Percentiles rank a stretch among this genome's conserved stretches.
Evolutionary conservation across 2,888 invertebrate genomes (phyloP).

Genomic region (Agrotis puta): DNA sequence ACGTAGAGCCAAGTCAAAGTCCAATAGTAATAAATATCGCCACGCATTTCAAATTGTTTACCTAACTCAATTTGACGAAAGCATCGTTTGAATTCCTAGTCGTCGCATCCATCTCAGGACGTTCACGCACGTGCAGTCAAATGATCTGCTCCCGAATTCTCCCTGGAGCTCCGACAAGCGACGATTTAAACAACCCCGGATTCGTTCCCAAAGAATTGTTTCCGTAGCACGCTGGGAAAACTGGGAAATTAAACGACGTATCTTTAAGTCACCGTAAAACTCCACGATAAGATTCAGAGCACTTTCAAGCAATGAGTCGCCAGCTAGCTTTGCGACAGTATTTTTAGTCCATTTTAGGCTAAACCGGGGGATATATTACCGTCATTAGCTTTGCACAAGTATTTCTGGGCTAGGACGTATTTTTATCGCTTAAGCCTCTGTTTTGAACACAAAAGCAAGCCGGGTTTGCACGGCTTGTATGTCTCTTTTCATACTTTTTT

Average conservation of each 20-base stretch:
- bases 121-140: constrained; percentile 62
- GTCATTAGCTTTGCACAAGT: constrained; percentile 59
- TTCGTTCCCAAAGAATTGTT: constrained; percentile 59
- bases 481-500: constrained; percentile 64
- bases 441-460: constrained; percentile 54
- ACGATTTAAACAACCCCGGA: constrained; percentile 52
- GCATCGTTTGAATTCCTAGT: constrained; percentile 48
- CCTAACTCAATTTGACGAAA: constrained; percentile 38
- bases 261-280: constrained; percentile 61
- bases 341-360: constrained; percentile 59
- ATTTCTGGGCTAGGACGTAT: constrained; percentile 43
- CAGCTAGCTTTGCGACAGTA: constrained; percentile 49
- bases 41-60: constrained; percentile 36
- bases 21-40: constrained; percentile 32
- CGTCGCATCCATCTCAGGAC: constrained; percentile 49
- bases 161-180: constrained; percentile 35
- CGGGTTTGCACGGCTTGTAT: constrained; percentile 44
- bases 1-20: background rate
- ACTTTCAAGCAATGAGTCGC: constrained; percentile 56
- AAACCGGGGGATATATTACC: constrained; percentile 56
- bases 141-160: constrained; percentile 40
- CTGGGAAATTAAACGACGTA: constrained; percentile 59
- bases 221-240: constrained; percentile 50
- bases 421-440: constrained; percentile 60
- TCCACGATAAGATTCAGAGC: constrained; percentile 60